Conservation (phyloP, 2,113 vertebrate species). For the Halcyon senegalensis region DNA sequence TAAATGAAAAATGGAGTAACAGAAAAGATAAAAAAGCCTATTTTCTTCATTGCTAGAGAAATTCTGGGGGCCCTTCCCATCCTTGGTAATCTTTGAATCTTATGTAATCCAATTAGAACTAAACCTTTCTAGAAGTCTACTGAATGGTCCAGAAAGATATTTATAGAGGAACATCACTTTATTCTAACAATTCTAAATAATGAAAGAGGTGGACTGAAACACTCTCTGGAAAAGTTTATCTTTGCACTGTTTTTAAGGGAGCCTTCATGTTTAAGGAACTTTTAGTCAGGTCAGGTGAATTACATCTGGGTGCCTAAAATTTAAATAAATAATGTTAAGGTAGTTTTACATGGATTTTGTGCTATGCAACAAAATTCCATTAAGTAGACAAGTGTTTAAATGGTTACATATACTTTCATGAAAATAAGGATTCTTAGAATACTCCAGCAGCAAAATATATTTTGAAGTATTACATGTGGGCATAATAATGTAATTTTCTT, state of each 20-base stretch:
- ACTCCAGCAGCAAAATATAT: not conserved
- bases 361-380: not conserved
- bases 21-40: not conserved
- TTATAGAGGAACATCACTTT: not conserved
- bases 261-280: not conserved
- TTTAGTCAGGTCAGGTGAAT: not conserved
- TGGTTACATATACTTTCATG: not conserved
- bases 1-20: not conserved
- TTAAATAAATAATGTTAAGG: not conserved
- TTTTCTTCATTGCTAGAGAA: not conserved
- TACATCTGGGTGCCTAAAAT: not conserved
- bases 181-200: not conserved
- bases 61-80: not conserved
- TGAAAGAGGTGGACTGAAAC: not conserved
- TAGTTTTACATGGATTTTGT: not conserved
- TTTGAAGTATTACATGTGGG: not conserved
- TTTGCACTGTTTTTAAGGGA: not conserved
- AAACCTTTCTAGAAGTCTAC: not conserved
- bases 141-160: rapidly evolving
- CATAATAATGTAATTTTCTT: conserved; percentile 18
- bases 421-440: not conserved
- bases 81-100: not conserved
- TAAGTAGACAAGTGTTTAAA: not conserved
- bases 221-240: not conserved
- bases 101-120: not conserved